Base-by-base conservation (phyloP, 2,113 vertebrate genomes). In the Festucalex cinctus region DNA sequence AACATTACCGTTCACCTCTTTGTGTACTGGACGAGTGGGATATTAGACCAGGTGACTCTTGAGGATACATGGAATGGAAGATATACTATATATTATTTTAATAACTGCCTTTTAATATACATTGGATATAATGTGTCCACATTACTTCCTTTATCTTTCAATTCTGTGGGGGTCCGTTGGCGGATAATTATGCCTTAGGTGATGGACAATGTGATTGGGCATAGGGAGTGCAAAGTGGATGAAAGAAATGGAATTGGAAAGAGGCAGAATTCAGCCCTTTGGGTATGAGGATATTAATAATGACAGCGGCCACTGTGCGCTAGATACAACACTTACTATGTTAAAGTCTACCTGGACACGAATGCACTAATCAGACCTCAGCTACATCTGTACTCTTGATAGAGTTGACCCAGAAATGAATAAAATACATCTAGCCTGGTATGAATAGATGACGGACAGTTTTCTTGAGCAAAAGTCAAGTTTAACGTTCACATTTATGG, bases 181-280 rank as follows among this genome's bases (percentile, higher is more conserved):
- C 65, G 83, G 82, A 89, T 87, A 89, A 89, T 89, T 87, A 86
- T 32, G 56, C 70, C 66, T 76, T 74, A 73, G 59, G 80, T 79
- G 80, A 77, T 82, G 83, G 85, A 83, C 81, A 78, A 35, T 70
- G 66, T 76, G 79, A 85, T 76, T 66, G 78, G 65, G 49, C 78
- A 5, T 16, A 68, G 66, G 65, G 63, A 73, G 67, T 13, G 64
- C 10, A 44, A 26, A 26, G 49, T 43, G 64, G 68, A 46, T 66
- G 57, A 69, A 63, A 68, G 64, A 1, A 16, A 73, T 49, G 20
- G 26, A 53, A 39, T 60, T 60, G 36, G 63, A 43, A 51, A 72
- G 28, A 43, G 65, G 71, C 53, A 83, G 46, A 80, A 77, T 74
- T 49, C 66, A 79, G 66, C 75, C 87, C 85, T 82, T 66, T 78